Conservation (phyloP, 2,113 vertebrate species). For the Oreochromis tanganicae region DNA sequence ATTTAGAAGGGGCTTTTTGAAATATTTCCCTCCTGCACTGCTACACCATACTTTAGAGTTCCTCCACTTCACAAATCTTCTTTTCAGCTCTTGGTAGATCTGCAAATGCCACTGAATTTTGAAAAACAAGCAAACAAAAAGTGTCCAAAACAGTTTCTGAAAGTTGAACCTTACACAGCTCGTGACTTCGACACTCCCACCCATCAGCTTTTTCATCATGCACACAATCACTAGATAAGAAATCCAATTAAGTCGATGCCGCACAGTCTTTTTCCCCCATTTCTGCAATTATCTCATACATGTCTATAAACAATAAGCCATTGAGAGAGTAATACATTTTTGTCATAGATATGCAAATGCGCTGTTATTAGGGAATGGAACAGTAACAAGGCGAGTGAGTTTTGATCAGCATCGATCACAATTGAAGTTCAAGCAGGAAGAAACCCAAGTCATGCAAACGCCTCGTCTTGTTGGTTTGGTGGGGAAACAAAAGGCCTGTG, state of each 20-base stretch:
- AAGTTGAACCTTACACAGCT: constrained; percentile 7
- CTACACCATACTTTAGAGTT: neutral
- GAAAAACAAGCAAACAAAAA: neutral
- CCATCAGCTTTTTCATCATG: constrained; percentile 24
- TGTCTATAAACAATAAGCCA: constrained; percentile 59
- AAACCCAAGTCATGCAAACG: neutral
- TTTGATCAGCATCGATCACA: constrained; percentile 37
- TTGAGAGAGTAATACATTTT: constrained; percentile 45
- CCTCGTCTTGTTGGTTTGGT: constrained; percentile 2
- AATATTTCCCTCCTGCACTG: neutral
- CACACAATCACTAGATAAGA: constrained; percentile 59
- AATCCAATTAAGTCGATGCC: constrained; percentile 67
- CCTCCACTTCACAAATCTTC: neutral
- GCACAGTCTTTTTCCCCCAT: constrained; percentile 29
- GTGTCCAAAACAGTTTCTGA: neutral
- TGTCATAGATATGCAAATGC: constrained; percentile 67
- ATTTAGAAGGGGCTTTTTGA: neutral
- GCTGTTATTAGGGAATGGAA: constrained; percentile 27
- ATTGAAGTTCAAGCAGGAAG: neutral
- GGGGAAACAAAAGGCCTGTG: constrained; percentile 6
- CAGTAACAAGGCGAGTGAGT: constrained; percentile 8
- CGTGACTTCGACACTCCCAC: neutral
- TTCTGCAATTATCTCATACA: constrained; percentile 38
- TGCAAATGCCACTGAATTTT: neutral
- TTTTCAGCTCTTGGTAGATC: neutral